Conservation (phyloP, 1,140 invertebrate genomes). For the Potamilus streckersoni region DNA sequence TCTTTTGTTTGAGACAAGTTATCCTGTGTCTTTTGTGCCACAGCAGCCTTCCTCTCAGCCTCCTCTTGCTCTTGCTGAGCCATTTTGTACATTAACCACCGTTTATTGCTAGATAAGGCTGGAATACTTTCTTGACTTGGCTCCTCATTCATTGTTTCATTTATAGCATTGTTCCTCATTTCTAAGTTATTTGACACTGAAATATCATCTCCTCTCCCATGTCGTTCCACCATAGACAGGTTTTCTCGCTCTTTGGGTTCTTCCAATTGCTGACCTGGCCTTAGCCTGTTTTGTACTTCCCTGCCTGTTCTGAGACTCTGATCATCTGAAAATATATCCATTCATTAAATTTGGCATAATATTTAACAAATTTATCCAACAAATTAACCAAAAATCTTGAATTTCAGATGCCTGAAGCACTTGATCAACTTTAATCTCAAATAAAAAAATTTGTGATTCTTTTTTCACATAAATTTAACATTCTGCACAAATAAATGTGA, state of each 20-base stretch:
- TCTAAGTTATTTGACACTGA: slow-evolving; percentile 57
- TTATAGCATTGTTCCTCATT: slow-evolving; percentile 42
- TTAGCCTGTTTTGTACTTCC: slow-evolving; percentile 22
- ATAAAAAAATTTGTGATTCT: too few species aligned
- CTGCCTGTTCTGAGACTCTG: slow-evolving; percentile 23
- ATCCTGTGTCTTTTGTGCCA: neutral
- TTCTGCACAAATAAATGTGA: too few species aligned
- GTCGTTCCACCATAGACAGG: slow-evolving; percentile 37
- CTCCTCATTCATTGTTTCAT: slow-evolving; percentile 32
- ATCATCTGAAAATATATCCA: slow-evolving; percentile 14
- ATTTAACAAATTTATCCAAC: too few species aligned
- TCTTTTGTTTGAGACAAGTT: slow-evolving; percentile 27
- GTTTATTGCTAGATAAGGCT: slow-evolving; percentile 70
- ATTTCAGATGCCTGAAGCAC: too few species aligned
- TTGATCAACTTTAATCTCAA: too few species aligned
- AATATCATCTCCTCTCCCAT: slow-evolving; percentile 15
- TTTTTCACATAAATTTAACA: too few species aligned
- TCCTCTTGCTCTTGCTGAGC: slow-evolving; percentile 70
- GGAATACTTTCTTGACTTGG: neutral
- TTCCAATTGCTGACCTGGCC: neutral
- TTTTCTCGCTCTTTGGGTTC: slow-evolving; percentile 45
- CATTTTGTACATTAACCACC: slow-evolving; percentile 74
- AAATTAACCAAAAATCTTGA: too few species aligned
- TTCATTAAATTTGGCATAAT: neutral
- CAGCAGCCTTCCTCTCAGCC: neutral